Conservation (phyloP, 2,888 invertebrate genomes). For the Nebria salina region DNA sequence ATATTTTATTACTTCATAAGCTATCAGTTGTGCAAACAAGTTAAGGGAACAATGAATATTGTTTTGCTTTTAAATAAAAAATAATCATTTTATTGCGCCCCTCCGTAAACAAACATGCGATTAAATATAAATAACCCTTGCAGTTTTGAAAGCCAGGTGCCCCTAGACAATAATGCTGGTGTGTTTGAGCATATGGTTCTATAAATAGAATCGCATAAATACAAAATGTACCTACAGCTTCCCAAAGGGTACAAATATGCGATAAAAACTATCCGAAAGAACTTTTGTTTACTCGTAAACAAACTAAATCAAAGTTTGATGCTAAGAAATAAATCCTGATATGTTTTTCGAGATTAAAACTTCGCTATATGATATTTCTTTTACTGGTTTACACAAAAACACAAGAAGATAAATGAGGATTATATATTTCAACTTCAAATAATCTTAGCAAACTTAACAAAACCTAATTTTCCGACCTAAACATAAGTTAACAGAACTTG, state of each 20-base stretch:
- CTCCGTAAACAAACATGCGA: slow-evolving; percentile 29
- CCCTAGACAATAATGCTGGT: slow-evolving; percentile 7
- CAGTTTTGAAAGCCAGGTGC: slow-evolving; percentile 34
- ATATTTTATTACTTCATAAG: slow-evolving; percentile 10
- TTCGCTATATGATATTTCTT: neutral
- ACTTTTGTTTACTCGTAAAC: neutral
- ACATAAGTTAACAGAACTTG: no score
- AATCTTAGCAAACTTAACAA: neutral
- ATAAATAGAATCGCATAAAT: slow-evolving; percentile 27
- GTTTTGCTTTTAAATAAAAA: slow-evolving; percentile 18
- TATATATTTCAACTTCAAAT: neutral
- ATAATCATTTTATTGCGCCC: slow-evolving; percentile 22
- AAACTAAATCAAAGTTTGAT: slow-evolving; percentile 20
- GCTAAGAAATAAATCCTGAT: slow-evolving; percentile 5
- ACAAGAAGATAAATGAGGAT: neutral
- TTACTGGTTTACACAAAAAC: neutral
- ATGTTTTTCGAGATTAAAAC: neutral
- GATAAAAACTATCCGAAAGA: neutral
- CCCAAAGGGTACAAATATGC: neutral
- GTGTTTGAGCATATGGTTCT: slow-evolving; percentile 23
- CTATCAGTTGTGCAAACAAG: neutral
- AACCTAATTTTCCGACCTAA: no score
- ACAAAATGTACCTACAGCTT: neutral
- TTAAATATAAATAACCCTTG: slow-evolving; percentile 36
- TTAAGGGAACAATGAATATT: slow-evolving; percentile 11